Evolutionary conservation across 2,113 vertebrate genomes (phyloP), one percentile per base, ranked within the genome.

Genomic region (Osmerus mordax): DNA sequence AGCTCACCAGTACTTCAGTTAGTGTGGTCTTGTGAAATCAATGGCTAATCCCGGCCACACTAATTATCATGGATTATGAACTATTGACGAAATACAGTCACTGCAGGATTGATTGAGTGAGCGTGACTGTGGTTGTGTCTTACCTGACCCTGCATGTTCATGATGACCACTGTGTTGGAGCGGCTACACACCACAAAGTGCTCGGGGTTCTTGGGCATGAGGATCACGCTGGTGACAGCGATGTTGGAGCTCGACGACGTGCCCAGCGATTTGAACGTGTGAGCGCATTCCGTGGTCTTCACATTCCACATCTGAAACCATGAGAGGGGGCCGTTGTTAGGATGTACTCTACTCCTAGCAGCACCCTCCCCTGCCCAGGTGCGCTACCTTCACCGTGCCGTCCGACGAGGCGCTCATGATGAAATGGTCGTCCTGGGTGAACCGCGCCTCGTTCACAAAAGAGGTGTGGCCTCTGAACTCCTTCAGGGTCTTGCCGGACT

Each of bases 121-220:
- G 2, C 25, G 25, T 28, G 25, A 3, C 2, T 28, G 41, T 47
- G 41, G 3, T 7, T 21, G 13, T 63, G 18, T 18, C 94, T 70
- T 82, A 99, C 97, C 76, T 99, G 96, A 21, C 97, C 97, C 81
- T 99, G 96, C 97, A 99, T 98, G 90, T 99, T 99, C 97, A 99
- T 99, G 83, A 99, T 98, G 87, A 99, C 97, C 0, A 99, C 96
- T 0, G 97, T 99, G 79, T 99, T 99, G 0, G 97, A 99, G 73
- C 96, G 93, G 90, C 98, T 99, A 81, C 97, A 99, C 81, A 99
- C 97, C 0, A 99, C 97, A 0, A 99, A 99, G 89, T 99, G 97
- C 84, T 99, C 97, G 0, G 97, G 97, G 81, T 99, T 99, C 89
- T 99, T 98, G 65, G 97, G 97, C 78, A 99, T 92, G 65, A 96